Percentiles rank a stretch among this genome's conserved stretches.
These are phyloP conservation scores for Sebastes vulpes DNA, from an alignment of 2,797 vertebrate genomes.

Conservation along the genomic window DNA sequence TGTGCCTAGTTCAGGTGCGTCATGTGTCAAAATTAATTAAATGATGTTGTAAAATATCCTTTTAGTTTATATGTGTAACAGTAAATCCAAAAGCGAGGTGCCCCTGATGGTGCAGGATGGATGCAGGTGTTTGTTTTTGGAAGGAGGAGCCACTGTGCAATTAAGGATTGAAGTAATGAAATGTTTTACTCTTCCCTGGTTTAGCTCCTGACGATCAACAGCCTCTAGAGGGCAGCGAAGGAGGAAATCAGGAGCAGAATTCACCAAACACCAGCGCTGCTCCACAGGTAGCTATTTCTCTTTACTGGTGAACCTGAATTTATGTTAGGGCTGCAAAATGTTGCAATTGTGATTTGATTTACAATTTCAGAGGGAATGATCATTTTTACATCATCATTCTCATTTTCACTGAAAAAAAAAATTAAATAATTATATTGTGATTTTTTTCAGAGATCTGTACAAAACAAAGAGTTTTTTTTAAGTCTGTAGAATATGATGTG, in stretches of 20 bases:
- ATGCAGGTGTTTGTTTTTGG: not conserved
- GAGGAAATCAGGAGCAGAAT: conserved; percentile 72
- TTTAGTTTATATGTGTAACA: not conserved
- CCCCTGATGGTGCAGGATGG: too few relatives aligned
- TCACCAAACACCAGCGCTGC: conserved; percentile 69
- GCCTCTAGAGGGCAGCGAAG: conserved; percentile 85
- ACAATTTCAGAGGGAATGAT: too few relatives aligned
- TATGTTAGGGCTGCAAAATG: too few relatives aligned
- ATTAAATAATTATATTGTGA: too few relatives aligned
- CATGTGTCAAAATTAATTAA: not conserved
- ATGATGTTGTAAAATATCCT: not conserved
- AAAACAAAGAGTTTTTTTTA: accelerated
- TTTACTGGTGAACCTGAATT: not conserved
- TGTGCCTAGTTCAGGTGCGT: conserved; percentile 83
- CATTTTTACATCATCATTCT: too few relatives aligned
- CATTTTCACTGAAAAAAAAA: too few relatives aligned
- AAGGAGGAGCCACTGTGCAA: not conserved
- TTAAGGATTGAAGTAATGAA: not conserved
- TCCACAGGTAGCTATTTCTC: conserved; percentile 67
- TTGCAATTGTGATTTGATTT: too few relatives aligned
- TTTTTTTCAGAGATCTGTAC: too few relatives aligned
- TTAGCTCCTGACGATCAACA: conserved; percentile 88
- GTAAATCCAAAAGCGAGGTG: accelerated
- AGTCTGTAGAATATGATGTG: too few relatives aligned
- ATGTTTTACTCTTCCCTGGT: not conserved